phyloP scores from a whole-genome alignment of 2,113 vertebrate species.

The Anolis sagrei region DNA sequence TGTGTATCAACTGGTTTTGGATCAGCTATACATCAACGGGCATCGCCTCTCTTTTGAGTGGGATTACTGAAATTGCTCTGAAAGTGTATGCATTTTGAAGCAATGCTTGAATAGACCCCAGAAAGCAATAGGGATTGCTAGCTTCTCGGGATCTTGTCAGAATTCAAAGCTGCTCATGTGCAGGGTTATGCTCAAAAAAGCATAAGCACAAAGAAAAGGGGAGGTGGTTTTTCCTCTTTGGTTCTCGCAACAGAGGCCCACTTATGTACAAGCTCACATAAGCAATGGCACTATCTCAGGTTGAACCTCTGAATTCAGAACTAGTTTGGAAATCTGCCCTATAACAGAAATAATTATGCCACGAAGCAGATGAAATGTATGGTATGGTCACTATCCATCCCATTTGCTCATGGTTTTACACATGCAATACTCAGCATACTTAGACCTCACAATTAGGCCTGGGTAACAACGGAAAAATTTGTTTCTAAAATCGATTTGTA shows the following conservation, averaged over 20 bases:
- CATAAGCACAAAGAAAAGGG: neutral
- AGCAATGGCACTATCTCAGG: too few relatives aligned
- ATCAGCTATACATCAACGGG: neutral
- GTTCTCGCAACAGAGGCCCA: neutral
- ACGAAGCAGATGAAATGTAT: too few relatives aligned
- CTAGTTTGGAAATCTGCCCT: too few relatives aligned
- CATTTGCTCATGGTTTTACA: too few relatives aligned
- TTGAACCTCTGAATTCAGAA: too few relatives aligned
- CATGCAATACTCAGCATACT: too few relatives aligned
- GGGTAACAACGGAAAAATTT: too few relatives aligned
- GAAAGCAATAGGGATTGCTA: neutral
- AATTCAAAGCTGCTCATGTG: neutral
- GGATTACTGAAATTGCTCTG: neutral
- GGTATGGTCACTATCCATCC: too few relatives aligned
- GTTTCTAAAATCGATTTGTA: too few relatives aligned
- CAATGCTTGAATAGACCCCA: neutral
- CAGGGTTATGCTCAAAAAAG: neutral
- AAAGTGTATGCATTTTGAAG: neutral
- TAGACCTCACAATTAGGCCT: too few relatives aligned
- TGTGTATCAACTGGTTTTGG: neutral
- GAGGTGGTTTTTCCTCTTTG: neutral
- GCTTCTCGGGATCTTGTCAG: neutral
- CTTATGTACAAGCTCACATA: too few relatives aligned
- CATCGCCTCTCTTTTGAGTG: constrained; percentile 10
- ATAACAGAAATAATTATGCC: too few relatives aligned